Base-by-base conservation (phyloP, 2,797 vertebrate genomes). In the Valencia hispanica region DNA sequence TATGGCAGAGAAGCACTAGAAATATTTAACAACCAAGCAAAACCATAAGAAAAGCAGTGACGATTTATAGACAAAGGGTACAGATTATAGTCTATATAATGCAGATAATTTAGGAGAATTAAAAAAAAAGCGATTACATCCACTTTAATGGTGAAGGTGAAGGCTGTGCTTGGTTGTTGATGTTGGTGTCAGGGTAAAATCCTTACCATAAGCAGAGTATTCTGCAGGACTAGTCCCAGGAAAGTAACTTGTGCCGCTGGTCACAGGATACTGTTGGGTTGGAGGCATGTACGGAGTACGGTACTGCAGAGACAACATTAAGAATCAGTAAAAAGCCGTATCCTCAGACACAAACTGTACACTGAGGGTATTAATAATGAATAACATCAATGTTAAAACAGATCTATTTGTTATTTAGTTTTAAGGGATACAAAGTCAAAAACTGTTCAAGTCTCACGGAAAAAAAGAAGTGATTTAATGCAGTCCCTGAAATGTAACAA, bases 261-360 rank as follows among this genome's bases (percentile, higher is more conserved):
- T 95, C 89, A 99, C 97, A 11, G 97, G 94, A 91, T 97, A 99
- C 95, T 97, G 98, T 87, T 97, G 97, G 75, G 97, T 96, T 0
- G 96, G 96, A 88, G 97, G 92, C 81, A 99, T 97, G 25, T 97
- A 99, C 0, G 95, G 96, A 73, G 96, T 73, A 78, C 97, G 97
- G 88, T 95, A 96, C 94, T 96, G 87, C 18, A 86, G 73, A 80
- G 59, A 73, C 43, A 89, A 53, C 79, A 79, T 45, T 36, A 69
- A 75, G 51, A 79, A 53, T 17, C 39, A 47, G 48, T 18, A 69
- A 14, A 14, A 70, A 59, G 53, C 22, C 1, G 10, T 25, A 66
- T 41, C 34, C 61, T 12, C 20, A 15, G 5, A 66, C 25, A 66
- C 18, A 39, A 66, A 66, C 36, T 20, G 34, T 15, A 41, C 36